Conservation (phyloP, 2,888 invertebrate species). For the Mesoligia furuncula region DNA sequence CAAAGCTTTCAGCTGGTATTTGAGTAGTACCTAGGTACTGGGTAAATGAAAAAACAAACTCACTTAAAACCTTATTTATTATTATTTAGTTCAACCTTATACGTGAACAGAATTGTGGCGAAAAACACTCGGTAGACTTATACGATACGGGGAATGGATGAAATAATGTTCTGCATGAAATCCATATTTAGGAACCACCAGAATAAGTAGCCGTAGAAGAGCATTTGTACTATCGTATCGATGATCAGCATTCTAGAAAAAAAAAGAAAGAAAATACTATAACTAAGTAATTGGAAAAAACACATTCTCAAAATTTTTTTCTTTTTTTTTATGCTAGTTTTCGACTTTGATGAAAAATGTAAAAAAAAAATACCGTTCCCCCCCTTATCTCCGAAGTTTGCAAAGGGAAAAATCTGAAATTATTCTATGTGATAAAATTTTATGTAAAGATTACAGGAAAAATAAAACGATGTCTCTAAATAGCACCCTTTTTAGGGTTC, state of each 20-base stretch:
- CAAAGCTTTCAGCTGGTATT: no score
- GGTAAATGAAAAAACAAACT: constrained; percentile 7
- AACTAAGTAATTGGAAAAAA: no score
- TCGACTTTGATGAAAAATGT: no score
- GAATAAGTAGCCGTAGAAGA: constrained; percentile 71
- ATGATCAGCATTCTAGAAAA: constrained; percentile 75
- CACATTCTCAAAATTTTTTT: no score
- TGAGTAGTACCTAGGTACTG: background rate
- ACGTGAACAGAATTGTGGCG: background rate
- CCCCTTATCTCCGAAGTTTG: no score
- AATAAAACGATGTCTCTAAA: no score
- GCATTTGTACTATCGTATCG: constrained; percentile 66
- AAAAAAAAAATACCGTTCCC: no score
- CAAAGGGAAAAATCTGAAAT: no score
- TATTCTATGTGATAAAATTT: no score
- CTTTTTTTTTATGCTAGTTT: no score
- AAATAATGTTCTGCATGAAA: constrained; percentile 44
- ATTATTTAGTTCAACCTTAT: background rate
- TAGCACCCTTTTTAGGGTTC: no score
- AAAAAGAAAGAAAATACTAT: background rate
- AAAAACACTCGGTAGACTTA: background rate
- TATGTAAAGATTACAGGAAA: no score
- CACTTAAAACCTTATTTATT: constrained; percentile 20
- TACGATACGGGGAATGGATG: background rate
- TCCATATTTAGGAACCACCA: constrained; percentile 73